phyloP scores from a whole-genome alignment of 2,888 invertebrate species.

The Acanthosepion esculentum region DNA sequence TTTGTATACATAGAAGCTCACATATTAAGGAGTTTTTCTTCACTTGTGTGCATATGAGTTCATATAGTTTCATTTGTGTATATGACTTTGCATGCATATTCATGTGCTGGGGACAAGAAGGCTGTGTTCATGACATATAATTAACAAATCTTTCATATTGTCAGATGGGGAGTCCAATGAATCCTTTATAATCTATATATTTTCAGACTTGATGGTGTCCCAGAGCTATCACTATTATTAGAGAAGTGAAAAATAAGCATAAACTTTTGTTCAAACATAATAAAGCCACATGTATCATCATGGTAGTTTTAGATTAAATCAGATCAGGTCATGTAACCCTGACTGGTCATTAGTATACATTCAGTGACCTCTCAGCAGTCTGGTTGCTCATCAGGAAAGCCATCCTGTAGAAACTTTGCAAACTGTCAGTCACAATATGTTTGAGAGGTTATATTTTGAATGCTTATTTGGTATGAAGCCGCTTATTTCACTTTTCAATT shows the following conservation, averaged over 20 bases:
- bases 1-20: too few species aligned
- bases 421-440: not conserved
- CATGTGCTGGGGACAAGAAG: not conserved
- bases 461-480: too few species aligned
- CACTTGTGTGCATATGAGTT: not conserved
- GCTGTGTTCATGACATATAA: not conserved
- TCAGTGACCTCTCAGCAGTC: not conserved
- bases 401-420: not conserved
- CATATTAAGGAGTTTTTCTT: not conserved
- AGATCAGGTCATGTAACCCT: not conserved
- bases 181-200: not conserved
- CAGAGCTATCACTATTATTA: not conserved
- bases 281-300: not conserved
- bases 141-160: not conserved
- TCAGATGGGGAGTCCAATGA: not conserved
- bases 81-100: not conserved
- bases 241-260: not conserved
- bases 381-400: not conserved
- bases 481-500: too few species aligned
- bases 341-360: not conserved
- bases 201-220: conserved; percentile 3
- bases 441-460: not conserved
- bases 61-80: not conserved
- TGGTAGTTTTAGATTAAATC: not conserved
- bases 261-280: conserved; percentile 2